These are phyloP conservation scores for Coecobrya sp. DNA, from an alignment of 2,888 invertebrate genomes.

Conservation along the genomic window DNA sequence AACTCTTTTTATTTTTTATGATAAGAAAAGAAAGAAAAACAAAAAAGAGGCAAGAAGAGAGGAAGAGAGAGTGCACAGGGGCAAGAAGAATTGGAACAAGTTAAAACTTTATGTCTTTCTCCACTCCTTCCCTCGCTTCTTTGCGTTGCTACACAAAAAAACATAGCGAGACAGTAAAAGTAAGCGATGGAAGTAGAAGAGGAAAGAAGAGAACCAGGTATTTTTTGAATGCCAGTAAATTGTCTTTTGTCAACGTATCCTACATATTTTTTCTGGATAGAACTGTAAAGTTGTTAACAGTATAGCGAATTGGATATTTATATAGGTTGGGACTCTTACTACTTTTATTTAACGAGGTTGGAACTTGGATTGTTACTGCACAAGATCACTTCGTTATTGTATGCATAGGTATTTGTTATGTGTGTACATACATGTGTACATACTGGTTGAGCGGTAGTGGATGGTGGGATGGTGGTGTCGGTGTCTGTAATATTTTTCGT, in stretches of 20 bases:
- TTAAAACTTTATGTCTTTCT: constrained; percentile 62
- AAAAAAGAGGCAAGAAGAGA: constrained; percentile 15
- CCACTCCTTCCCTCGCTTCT: not conserved
- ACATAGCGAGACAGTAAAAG: constrained; percentile 5
- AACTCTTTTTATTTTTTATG: constrained; percentile 46
- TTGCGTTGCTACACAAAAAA: not conserved
- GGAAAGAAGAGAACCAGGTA: constrained; percentile 19
- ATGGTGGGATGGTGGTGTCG: too few species aligned
- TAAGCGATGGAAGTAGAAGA: not conserved
- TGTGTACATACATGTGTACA: not conserved
- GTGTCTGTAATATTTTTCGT: constrained; percentile 30
- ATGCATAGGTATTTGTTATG: not conserved
- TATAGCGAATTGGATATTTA: constrained; percentile 14
- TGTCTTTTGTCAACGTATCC: constrained; percentile 60
- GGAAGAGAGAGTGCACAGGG: not conserved
- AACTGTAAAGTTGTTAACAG: not conserved
- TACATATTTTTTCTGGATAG: not conserved
- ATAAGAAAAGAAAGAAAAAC: constrained; percentile 61
- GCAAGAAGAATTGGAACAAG: constrained; percentile 63
- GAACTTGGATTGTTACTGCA: not conserved
- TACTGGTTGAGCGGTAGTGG: not conserved
- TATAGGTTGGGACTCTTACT: not conserved
- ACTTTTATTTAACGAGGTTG: not conserved
- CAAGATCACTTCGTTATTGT: constrained; percentile 15
- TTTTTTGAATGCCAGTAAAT: constrained; percentile 65